Conservation (phyloP, 2,113 vertebrate genomes). For the Labeo rohita region DNA sequence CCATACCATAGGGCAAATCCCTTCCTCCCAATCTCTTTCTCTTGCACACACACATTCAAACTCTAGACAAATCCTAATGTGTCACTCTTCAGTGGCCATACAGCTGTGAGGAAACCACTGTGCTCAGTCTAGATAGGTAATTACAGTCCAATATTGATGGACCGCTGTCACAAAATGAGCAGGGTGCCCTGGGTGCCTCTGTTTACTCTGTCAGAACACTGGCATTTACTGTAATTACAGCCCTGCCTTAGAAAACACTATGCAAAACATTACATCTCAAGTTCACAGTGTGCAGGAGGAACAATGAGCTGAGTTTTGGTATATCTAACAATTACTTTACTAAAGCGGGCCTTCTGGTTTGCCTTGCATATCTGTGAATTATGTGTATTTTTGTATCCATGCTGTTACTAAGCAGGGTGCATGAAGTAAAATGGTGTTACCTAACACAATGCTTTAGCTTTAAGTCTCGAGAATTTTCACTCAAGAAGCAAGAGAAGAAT, state of each 20-base stretch:
- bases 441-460: neutral
- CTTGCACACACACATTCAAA: neutral
- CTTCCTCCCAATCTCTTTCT: neutral
- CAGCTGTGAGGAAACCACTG: neutral
- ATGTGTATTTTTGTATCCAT: neutral
- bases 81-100: neutral
- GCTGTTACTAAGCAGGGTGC: neutral
- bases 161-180: constrained; percentile 28
- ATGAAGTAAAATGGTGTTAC: neutral
- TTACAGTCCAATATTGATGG: constrained; percentile 22
- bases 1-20: neutral
- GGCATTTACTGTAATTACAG: constrained; percentile 45
- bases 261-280: constrained; percentile 30
- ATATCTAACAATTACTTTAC: neutral
- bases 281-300: constrained; percentile 1
- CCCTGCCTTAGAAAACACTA: constrained; percentile 5
- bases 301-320: neutral
- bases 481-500: neutral
- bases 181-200: neutral
- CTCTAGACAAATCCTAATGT: constrained; percentile 11
- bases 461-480: neutral
- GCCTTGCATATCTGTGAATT: neutral
- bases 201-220: constrained; percentile 42
- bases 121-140: constrained; percentile 23
- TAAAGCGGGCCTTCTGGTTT: neutral